Percentiles rank a stretch among this genome's conserved stretches.
Evolutionary conservation across 2,113 vertebrate species (phyloP).

Genomic region (Stictonetta naevosa): DNA sequence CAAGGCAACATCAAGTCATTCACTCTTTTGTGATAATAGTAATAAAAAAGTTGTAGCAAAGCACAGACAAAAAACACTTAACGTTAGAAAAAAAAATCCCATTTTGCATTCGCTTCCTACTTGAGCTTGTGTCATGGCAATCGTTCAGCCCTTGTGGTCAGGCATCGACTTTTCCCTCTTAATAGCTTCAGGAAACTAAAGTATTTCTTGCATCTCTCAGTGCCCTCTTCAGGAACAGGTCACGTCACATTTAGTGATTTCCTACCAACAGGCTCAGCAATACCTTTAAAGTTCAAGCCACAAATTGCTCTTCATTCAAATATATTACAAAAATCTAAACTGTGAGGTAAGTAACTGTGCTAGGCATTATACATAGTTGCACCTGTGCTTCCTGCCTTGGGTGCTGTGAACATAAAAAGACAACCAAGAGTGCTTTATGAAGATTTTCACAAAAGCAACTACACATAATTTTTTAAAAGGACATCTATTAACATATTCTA

Average conservation of each 20-base stretch:
- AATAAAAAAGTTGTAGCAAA: neutral
- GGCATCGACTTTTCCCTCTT: neutral
- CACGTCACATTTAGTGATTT: neutral
- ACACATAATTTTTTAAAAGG: neutral
- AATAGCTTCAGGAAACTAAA: neutral
- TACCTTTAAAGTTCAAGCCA: neutral
- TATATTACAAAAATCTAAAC: neutral
- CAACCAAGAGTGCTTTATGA: neutral
- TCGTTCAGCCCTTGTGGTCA: neutral
- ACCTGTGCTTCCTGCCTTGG: neutral
- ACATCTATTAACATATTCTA: neutral
- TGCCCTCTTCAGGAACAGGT: neutral
- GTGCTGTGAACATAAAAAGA: neutral
- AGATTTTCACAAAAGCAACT: neutral
- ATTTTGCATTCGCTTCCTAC: neutral
- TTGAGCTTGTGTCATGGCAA: neutral
- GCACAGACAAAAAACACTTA: neutral
- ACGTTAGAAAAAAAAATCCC: neutral
- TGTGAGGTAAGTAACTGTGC: neutral
- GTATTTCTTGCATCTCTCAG: neutral
- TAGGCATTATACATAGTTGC: accelerated
- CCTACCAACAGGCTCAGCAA: neutral
- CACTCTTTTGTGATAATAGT: neutral
- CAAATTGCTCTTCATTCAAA: neutral
- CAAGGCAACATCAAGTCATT: neutral